Evolutionary conservation across 2,113 vertebrate species (phyloP), one percentile per base, ranked within the genome.

Genomic region (Epinephelus cyanopodus): DNA sequence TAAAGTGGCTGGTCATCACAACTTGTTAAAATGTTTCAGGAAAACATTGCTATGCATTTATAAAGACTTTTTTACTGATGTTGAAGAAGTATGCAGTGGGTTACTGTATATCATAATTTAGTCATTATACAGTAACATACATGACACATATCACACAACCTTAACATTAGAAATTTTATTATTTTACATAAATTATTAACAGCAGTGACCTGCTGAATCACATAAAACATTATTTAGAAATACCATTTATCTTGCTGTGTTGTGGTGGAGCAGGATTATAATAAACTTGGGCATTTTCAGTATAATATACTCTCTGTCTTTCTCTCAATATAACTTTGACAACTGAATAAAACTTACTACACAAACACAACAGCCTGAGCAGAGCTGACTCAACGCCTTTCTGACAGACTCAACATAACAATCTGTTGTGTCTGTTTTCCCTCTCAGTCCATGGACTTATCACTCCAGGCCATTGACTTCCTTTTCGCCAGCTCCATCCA

Each of bases 401-500:
- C 37, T 62, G 50, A 60, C 19, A 48, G 7, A 29, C 37, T 52
- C 19, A 61, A 3, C 39, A 45, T 67, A 66, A 58, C 19, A 23
- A 10, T 54, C 54, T 50, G 10, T 27, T 37, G 13, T 68, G 37
- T 57, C 47, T 47, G 27, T 48, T 56, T 67, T 65, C 39, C 29
- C 23, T 66, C 47, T 95, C 60, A 96, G 83, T 96, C 94, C 95
- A 95, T 94, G 50, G 92, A 87, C 95, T 97, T 99, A 83, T 98
- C 98, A 57, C 95, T 99, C 98, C 98, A 99, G 27, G 98, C 98
- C 94, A 98, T 96, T 0, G 98, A 97, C 89, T 99, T 99, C 89
- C 98, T 98, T 91, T 98, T 99, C 61, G 98, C 98, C 67, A 99
- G 94, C 82, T 99, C 98, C 97, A 99, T 97, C 98, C 98, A 99